Percentiles rank a stretch among this genome's conserved stretches.
Conservation (phyloP, 2,113 vertebrate species). For the Xenopus tropicalis region UCB_Xtro_10.0 CM004450.2:111322001-111322500, state of each 20-base stretch:
- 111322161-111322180: too few species aligned
- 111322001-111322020: too few species aligned
- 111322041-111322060: too few species aligned
- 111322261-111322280: background rate
- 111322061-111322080: too few species aligned
- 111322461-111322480: constrained; percentile 98
- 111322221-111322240: too few species aligned
- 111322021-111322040: too few species aligned
- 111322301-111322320: constrained; percentile 69
- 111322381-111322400: constrained; percentile 99
- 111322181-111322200: too few species aligned
- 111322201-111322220: too few species aligned
- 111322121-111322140: too few species aligned
- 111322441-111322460: constrained; percentile 99
- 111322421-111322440: constrained; percentile 99
- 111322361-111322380: constrained; percentile 99
- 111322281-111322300: constrained; percentile 12
- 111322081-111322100: too few species aligned
- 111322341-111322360: constrained; percentile 98
- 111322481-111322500: constrained; percentile 99
- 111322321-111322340: constrained; percentile 97
- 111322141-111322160: too few species aligned
- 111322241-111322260: background rate
- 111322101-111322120: too few species aligned
- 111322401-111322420: constrained; percentile 99